Conservation (phyloP, 2,797 vertebrate species). For the Oreochromis mossambicus region DNA sequence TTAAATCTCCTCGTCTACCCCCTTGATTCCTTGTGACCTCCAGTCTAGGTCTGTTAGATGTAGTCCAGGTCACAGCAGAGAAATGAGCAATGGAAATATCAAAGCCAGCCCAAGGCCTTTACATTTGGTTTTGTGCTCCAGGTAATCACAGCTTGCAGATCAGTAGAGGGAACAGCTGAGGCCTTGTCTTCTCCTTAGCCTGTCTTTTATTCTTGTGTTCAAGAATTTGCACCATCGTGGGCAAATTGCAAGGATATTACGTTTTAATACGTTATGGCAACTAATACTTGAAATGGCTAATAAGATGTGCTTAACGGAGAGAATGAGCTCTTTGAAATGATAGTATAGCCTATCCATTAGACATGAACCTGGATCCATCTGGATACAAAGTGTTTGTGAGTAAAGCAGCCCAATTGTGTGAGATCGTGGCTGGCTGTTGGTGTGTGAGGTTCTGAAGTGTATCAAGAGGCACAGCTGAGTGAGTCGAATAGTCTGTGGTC, state of each 20-base stretch:
- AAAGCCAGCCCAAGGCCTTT: slow-evolving; percentile 80
- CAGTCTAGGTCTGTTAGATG: slow-evolving; percentile 78
- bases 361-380: slow-evolving; percentile 54
- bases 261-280: slow-evolving; percentile 51
- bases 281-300: slow-evolving; percentile 56
- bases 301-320: slow-evolving; percentile 48
- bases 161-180: slow-evolving; percentile 52
- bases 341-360: slow-evolving; percentile 35
- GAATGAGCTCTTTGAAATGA: slow-evolving; percentile 26
- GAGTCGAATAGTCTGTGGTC: slow-evolving; percentile 73
- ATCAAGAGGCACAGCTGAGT: slow-evolving; percentile 74
- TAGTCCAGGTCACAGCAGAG: slow-evolving; percentile 74
- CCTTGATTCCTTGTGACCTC: slow-evolving; percentile 74
- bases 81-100: slow-evolving; percentile 77
- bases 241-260: slow-evolving; percentile 63
- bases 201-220: slow-evolving; percentile 27
- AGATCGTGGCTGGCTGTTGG: slow-evolving; percentile 63
- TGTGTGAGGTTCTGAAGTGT: slow-evolving; percentile 69
- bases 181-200: slow-evolving; percentile 41
- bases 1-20: background rate
- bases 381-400: slow-evolving; percentile 64
- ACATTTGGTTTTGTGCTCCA: slow-evolving; percentile 73
- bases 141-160: slow-evolving; percentile 64
- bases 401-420: slow-evolving; percentile 64
- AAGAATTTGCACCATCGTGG: slow-evolving; percentile 56